Conservation (phyloP, 2,113 vertebrate genomes). For the Platysternon megacephalum region DNA sequence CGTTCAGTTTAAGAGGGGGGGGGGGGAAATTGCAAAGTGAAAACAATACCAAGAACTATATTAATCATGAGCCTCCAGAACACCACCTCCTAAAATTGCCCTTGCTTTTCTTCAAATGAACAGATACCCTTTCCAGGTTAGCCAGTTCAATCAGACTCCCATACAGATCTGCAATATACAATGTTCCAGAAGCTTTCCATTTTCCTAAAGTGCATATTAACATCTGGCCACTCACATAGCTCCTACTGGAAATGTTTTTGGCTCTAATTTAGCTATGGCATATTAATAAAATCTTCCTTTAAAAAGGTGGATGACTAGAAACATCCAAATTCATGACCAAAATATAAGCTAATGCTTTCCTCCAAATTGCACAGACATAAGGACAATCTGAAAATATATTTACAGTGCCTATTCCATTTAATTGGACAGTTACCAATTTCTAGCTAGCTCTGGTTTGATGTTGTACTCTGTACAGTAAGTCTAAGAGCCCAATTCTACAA, state of each 20-base stretch:
- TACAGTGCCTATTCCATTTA: background rate
- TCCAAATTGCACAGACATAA: background rate
- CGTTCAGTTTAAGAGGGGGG: background rate
- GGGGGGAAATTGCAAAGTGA: background rate
- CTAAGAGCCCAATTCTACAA: background rate
- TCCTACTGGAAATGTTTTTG: conserved; percentile 53
- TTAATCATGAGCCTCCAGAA: background rate
- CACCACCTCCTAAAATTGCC: background rate
- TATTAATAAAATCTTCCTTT: conserved; percentile 16
- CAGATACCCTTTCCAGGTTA: conserved; percentile 43
- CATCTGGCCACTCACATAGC: conserved; percentile 33
- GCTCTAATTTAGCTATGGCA: background rate
- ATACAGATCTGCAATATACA: background rate
- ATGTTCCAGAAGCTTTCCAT: background rate
- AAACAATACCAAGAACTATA: background rate
- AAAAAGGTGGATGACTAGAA: conserved; percentile 17
- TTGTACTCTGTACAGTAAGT: background rate
- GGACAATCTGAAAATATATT: background rate
- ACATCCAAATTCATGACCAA: conserved; percentile 31
- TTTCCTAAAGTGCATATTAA: conserved; percentile 49
- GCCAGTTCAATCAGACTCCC: background rate
- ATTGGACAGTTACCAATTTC: too few species aligned
- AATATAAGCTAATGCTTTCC: background rate
- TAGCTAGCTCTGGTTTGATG: background rate
- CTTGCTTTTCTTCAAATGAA: background rate